phyloP scores from a whole-genome alignment of 1,140 invertebrate species.

The Ptiloglossa arizonensis region DNA sequence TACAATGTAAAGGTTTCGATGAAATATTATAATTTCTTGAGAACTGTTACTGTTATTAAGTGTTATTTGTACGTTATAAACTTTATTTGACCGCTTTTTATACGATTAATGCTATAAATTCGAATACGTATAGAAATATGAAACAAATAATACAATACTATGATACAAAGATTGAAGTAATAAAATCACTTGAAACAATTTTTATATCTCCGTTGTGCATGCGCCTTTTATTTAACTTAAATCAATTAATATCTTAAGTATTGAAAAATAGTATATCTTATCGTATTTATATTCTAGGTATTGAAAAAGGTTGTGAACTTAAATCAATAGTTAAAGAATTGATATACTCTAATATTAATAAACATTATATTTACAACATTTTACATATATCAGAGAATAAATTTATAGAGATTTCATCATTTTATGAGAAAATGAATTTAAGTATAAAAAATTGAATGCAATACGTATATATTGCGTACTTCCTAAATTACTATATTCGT shows the following conservation, averaged over 20 bases:
- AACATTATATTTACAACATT: conserved; percentile 37
- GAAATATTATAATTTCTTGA: too few relatives aligned
- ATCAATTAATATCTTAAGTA: not conserved
- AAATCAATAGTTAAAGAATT: not conserved
- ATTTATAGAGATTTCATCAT: conserved; percentile 2
- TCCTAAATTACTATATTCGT: not conserved
- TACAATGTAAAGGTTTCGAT: too few relatives aligned
- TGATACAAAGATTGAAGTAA: too few relatives aligned
- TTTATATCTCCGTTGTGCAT: too few relatives aligned
- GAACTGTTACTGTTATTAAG: too few relatives aligned
- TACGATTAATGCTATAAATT: too few relatives aligned
- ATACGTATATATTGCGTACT: not conserved
- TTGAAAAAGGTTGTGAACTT: not conserved
- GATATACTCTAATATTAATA: conserved; percentile 16
- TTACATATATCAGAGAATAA: conserved; percentile 14
- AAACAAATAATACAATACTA: too few relatives aligned
- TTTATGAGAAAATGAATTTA: conserved; percentile 2
- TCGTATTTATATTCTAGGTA: not conserved
- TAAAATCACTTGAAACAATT: too few relatives aligned
- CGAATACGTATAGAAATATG: too few relatives aligned
- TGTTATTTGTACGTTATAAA: too few relatives aligned
- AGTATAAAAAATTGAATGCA: not conserved
- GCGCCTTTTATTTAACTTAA: not conserved
- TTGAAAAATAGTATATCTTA: not conserved
- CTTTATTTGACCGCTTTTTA: too few relatives aligned